These are phyloP conservation scores for Agrilus mali DNA, from an alignment of 2,888 invertebrate species.

Conservation along the genomic window DNA sequence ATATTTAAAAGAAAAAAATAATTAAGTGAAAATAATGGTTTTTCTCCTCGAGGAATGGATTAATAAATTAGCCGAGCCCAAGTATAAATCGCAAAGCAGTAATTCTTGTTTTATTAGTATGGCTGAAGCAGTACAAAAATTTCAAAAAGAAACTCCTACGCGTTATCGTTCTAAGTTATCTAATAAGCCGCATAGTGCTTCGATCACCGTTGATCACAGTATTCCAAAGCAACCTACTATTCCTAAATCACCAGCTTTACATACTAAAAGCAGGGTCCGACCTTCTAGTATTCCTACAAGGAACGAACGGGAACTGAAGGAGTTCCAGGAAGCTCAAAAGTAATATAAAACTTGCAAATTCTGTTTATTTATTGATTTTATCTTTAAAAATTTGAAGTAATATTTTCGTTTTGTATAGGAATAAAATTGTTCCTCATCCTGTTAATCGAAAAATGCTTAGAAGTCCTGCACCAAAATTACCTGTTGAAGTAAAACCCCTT, in stretches of 20 bases:
- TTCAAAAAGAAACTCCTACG: slow-evolving; percentile 40
- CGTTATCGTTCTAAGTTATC: slow-evolving; percentile 34
- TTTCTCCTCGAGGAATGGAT: slow-evolving; percentile 11
- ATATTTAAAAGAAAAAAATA: too few relatives aligned
- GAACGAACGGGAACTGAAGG: slow-evolving; percentile 47
- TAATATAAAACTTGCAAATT: slow-evolving; percentile 16
- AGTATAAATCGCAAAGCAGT: slow-evolving; percentile 14
- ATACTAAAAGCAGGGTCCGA: slow-evolving; percentile 43
- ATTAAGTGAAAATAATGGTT: too few relatives aligned
- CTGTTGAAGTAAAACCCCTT: slow-evolving; percentile 39
- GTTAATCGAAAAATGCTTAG: slow-evolving; percentile 46
- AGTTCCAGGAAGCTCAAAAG: slow-evolving; percentile 51
- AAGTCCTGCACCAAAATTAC: slow-evolving; percentile 36
- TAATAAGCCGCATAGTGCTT: slow-evolving; percentile 8
- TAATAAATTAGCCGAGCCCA: slow-evolving; percentile 18
- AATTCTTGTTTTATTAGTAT: slow-evolving; percentile 34
- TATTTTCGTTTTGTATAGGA: slow-evolving; percentile 22
- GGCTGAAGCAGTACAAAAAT: slow-evolving; percentile 41
- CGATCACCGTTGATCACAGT: too few relatives aligned
- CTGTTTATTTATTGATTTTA: background rate
- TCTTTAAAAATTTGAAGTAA: background rate
- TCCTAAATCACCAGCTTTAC: slow-evolving; percentile 41
- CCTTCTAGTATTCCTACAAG: slow-evolving; percentile 39
- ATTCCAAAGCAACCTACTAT: slow-evolving; percentile 25
- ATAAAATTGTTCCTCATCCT: slow-evolving; percentile 55